Conservation (phyloP, 2,888 invertebrate species). For the Athripsodes cinereus region DNA sequence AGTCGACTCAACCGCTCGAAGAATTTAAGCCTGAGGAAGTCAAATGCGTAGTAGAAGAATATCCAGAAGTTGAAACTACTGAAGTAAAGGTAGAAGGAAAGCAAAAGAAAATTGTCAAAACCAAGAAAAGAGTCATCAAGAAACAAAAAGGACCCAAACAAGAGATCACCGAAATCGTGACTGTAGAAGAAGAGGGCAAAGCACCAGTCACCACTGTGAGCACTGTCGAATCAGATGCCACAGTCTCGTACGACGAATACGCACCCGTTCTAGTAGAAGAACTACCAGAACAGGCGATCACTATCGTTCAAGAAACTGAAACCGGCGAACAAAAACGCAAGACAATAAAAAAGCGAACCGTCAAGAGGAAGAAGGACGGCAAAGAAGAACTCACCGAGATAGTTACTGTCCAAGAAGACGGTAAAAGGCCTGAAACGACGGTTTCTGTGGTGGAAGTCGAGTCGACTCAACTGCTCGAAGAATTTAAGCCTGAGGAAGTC, state of each 20-base stretch:
- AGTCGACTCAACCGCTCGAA: conserved; percentile 6
- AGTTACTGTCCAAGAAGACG: conserved; percentile 32
- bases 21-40: not conserved
- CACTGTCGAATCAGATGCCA: not conserved
- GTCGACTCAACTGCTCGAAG: conserved; percentile 34
- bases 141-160: conserved; percentile 36
- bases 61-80: conserved; percentile 31
- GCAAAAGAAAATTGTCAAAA: conserved; percentile 30
- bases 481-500: conserved; percentile 29
- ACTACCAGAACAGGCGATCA: conserved; percentile 29
- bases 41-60: not conserved
- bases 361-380: conserved; percentile 34
- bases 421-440: conserved; percentile 29
- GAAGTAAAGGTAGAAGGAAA: conserved; percentile 30
- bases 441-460: conserved; percentile 29
- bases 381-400: conserved; percentile 35
- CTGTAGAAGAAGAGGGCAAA: conserved; percentile 31
- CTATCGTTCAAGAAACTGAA: conserved; percentile 31
- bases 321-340: conserved; percentile 35
- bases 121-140: conserved; percentile 39
- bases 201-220: conserved; percentile 29
- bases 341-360: conserved; percentile 31
- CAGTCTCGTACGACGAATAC: not conserved
- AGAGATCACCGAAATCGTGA: conserved; percentile 38
- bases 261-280: conserved; percentile 24